Base-by-base conservation (phyloP, 53 echinoderm and acorn worm species). In the Arbacia lixula region DNA sequence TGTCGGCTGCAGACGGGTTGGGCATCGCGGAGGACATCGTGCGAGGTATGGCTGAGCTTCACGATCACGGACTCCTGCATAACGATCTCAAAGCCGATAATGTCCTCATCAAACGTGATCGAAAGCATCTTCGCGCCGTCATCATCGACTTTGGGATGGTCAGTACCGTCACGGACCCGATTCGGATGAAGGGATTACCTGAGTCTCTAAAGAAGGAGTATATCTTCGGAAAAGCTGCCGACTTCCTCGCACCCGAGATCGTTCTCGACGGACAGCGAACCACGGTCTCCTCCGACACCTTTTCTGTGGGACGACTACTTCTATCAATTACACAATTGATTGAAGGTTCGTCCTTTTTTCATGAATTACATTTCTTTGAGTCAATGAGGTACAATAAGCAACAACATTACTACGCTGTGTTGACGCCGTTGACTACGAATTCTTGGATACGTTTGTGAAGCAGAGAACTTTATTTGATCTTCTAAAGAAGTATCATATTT, bases 91-190 rank as follows among this genome's bases (percentile, higher is more conserved):
- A 68, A 21, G 38, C 24, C 41, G 68, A 68, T 24, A 68, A 68
- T 22, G 68, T 68, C 19, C 68, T 68, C 2, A 36, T 68, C 2
- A 38, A 68, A 68, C 34, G 37, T 25, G 36, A 38, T 6, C 36
- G 68, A 16, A 39, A 39, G 36, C 68, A 38, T 25, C 38, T 36
- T 37, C 4, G 37, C 26, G 68, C 36, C 39, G 68, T 68, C 10
- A 68, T 68, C 68, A 68, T 68, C 68, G 68, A 68, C 41, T 68
- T 68, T 37, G 68, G 68, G 1, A 32, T 68, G 68, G 41, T 21
- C 24, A 37, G 36, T 17, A 4, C 68, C n/a, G 38, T 68, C 21
- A 68, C 68, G 19, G 20, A 36, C 41, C 68, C 68, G 22, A 1
- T n/a, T 19, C 34, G 38, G 11, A 3, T 68, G 41, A 3, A 12